Evolutionary conservation across 2,113 vertebrate species (phyloP).

Genomic region (Globicephala melas): DNA sequence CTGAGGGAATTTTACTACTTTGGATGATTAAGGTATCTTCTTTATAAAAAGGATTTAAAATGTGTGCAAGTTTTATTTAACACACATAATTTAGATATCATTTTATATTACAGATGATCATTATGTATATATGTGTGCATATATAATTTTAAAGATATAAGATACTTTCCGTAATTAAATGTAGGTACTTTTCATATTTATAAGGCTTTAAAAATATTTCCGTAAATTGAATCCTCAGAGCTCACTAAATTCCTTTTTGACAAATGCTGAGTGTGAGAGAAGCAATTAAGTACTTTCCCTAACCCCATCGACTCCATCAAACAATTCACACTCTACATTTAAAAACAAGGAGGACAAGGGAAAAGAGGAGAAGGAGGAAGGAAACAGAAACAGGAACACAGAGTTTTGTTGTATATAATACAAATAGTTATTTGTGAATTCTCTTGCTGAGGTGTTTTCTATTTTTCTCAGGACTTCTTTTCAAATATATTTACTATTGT

Average conservation of each 20-base stretch:
- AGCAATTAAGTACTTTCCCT: neutral
- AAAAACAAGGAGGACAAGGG: neutral
- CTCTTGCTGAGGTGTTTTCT: neutral
- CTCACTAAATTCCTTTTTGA: neutral
- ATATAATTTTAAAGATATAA: neutral
- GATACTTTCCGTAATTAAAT: slow-evolving; percentile 16
- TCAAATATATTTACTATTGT: neutral
- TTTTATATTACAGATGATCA: neutral
- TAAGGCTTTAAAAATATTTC: slow-evolving; percentile 1
- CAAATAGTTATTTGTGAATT: neutral
- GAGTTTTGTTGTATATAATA: neutral
- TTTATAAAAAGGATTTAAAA: neutral
- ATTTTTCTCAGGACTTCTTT: neutral
- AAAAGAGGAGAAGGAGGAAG: neutral
- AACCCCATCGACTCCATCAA: neutral
- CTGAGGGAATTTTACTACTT: neutral
- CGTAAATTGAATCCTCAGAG: neutral
- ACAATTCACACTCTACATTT: neutral
- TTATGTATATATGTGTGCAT: neutral
- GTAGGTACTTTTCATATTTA: neutral
- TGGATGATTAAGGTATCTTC: slow-evolving; percentile 1
- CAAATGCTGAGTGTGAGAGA: neutral
- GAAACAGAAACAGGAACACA: neutral
- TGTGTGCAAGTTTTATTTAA: neutral
- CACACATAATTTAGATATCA: neutral